Evolutionary conservation across 2,888 invertebrate species (phyloP), one percentile per base, ranked within the genome.

Genomic region (Leucophenga montana): DNA sequence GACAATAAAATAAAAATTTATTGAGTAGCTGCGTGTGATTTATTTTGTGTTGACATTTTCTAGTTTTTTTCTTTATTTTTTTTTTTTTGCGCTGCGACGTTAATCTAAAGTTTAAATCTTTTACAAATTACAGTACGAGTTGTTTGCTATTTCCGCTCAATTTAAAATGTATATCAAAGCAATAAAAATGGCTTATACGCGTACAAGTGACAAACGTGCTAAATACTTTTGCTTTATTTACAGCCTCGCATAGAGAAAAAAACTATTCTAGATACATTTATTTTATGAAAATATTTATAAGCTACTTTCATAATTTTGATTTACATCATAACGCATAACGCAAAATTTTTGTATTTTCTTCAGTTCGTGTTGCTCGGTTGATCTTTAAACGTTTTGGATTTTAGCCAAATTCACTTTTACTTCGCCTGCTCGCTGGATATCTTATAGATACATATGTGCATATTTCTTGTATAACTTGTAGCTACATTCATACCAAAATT

Each of bases 371-470:
- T 22, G 20, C n/a, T 64, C 50, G 16, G 18, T 50, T 50, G 9
- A 50, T 5, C 59, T 44, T 67, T 50, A 56, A 53, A 31, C 33
- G 31, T 67, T 71, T 39, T 75, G 75, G 75, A 72, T 33, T n/a
- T 18, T 46, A 66, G 75, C 75, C 75, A 75, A 75, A 72, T 70
- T 69, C 48, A 71, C 70, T 75, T 75, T 73, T 71, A 70, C 72
- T 70, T 31, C 20, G 53, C 53, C 14, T 53, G 20, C 54, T 50
- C 8, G 54, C 8, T n/a, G 4, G 54, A 54, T 54, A 54, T 20
- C 18, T 54, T 20, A 18, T 54, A 53, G 18, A 53, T 53, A 54
- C 22, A 54, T n/a, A n/a, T n/a, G n/a, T 54, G 18, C 22, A n/a
- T n/a, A n/a, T n/a, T n/a, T n/a, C n/a, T n/a, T n/a, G n/a, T n/a